Evolutionary conservation across 1,140 invertebrate genomes (phyloP).

Genomic region (Yoshiicerus persimilis): DNA sequence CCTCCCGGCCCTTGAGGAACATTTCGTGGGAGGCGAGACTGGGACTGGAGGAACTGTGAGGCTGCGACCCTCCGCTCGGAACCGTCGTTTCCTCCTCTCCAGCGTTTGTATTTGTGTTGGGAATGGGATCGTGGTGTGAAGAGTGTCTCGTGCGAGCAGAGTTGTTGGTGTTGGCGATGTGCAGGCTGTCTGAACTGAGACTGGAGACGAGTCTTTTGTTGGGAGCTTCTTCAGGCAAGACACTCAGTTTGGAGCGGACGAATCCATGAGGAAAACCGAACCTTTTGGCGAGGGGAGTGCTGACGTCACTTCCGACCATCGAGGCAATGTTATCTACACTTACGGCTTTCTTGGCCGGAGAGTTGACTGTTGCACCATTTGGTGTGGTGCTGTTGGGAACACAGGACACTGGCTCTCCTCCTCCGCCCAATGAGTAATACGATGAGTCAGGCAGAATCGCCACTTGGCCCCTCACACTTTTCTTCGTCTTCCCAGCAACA

Average conservation of each 20-base stretch:
- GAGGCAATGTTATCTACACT: conserved; percentile 45
- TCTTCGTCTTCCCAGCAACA: neutral
- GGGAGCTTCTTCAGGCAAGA: conserved; percentile 50
- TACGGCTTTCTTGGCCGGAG: conserved; percentile 41
- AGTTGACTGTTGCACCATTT: neutral
- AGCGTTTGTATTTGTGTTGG: too few relatives aligned
- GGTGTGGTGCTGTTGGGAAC: neutral
- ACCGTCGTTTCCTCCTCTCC: too few relatives aligned
- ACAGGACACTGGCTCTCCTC: neutral
- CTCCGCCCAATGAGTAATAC: neutral
- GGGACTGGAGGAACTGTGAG: conserved; percentile 11
- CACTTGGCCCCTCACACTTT: neutral
- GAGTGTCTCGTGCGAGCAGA: neutral
- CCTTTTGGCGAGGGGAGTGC: conserved; percentile 37
- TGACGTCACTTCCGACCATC: conserved; percentile 45
- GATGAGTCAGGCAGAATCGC: neutral
- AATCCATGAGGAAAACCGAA: conserved; percentile 54
- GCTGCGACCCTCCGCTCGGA: neutral
- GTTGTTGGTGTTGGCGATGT: neutral
- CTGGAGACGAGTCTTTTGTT: conserved; percentile 24
- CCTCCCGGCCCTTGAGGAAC: neutral
- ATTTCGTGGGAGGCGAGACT: neutral
- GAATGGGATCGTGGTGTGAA: neutral
- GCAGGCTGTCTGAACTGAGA: conserved; percentile 41
- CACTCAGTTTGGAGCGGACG: conserved; percentile 51